Evolutionary conservation across 1,140 invertebrate genomes (phyloP).

Genomic region (Pectinophora gossypiella): DNA sequence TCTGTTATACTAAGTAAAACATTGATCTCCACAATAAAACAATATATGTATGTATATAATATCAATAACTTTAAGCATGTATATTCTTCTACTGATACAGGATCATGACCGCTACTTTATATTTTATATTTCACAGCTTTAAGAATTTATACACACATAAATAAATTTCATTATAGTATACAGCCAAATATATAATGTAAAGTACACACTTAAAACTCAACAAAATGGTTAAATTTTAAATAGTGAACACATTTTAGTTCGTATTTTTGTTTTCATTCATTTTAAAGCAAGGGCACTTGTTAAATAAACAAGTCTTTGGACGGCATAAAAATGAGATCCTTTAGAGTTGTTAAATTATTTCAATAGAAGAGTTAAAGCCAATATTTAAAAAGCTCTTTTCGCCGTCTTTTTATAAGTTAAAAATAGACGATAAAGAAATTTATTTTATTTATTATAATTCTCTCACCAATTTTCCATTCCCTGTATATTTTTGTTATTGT

Average conservation of each 20-base stretch:
- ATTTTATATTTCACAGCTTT: too few relatives aligned
- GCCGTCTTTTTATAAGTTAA: not conserved
- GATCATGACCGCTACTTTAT: too few relatives aligned
- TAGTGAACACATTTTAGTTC: slow-evolving; percentile 43
- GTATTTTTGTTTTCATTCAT: slow-evolving; percentile 25
- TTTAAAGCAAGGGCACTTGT: slow-evolving; percentile 42
- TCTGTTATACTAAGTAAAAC: too few relatives aligned
- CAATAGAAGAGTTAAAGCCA: slow-evolving; percentile 2
- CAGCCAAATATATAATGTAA: not conserved
- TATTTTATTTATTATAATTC: too few relatives aligned
- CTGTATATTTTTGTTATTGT: slow-evolving; percentile 17
- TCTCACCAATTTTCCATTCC: slow-evolving; percentile 14
- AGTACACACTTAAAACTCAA: not conserved
- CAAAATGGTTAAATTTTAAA: slow-evolving; percentile 9
- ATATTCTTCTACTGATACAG: too few relatives aligned
- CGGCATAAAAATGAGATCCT: slow-evolving; percentile 29
- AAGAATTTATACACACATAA: too few relatives aligned
- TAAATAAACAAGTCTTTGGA: slow-evolving; percentile 36
- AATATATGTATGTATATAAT: too few relatives aligned
- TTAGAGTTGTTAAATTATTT: not conserved
- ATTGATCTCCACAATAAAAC: too few relatives aligned
- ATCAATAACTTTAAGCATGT: too few relatives aligned
- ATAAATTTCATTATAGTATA: not conserved
- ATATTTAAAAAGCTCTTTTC: slow-evolving; percentile 1
- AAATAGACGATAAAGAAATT: not conserved